Percentiles rank a stretch among this genome's conserved stretches.
Evolutionary conservation across 2,797 vertebrate genomes (phyloP).

Genomic region (Diplodus puntazzo): DNA sequence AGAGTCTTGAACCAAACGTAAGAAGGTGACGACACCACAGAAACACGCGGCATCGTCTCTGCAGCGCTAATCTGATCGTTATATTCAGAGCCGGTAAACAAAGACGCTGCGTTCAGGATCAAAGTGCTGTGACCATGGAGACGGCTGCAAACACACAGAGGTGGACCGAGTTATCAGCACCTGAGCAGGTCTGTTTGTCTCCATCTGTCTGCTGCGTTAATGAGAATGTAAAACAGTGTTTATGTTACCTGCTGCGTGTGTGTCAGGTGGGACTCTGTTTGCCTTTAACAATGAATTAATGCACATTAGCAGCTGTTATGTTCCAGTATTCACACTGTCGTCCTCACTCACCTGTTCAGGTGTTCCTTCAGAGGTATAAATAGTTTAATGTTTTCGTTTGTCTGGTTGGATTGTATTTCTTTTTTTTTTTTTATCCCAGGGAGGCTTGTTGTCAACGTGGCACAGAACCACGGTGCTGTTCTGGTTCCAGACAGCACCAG

Average conservation of each 20-base stretch:
- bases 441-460: background rate
- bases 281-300: slow-evolving; percentile 10
- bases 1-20: background rate
- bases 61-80: slow-evolving; percentile 1
- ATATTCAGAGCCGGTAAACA: slow-evolving; percentile 3
- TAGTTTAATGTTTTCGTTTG: background rate
- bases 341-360: background rate
- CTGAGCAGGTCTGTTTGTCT: slow-evolving; percentile 28
- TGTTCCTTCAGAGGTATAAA: background rate
- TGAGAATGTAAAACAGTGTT: background rate
- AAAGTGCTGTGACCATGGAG: slow-evolving; percentile 30
- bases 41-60: background rate
- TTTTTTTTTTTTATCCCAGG: background rate
- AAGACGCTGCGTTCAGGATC: slow-evolving; percentile 3
- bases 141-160: slow-evolving; percentile 14
- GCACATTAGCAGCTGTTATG: slow-evolving; percentile 7
- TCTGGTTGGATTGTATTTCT: background rate
- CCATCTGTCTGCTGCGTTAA: background rate
- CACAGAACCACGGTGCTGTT: no score
- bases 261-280: background rate
- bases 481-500: no score
- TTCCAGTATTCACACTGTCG: background rate
- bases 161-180: slow-evolving; percentile 13
- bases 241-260: background rate
- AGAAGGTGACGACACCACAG: no score